phyloP scores from a whole-genome alignment of 2,797 vertebrate genomes.

The Pelobates cultripes region DNA sequence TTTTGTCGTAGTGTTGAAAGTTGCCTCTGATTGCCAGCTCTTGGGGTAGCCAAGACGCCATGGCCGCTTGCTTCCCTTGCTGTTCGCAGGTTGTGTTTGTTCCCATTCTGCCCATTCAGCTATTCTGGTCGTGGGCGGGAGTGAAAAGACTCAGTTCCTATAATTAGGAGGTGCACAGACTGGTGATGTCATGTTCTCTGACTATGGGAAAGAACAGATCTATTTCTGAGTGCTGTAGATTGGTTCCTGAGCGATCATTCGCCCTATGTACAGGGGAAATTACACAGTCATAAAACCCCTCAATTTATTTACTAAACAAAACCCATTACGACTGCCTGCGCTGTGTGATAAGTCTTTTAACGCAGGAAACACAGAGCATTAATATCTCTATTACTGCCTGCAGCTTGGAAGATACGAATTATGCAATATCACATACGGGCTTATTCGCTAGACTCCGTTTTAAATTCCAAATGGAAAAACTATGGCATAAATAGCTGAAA shows the following conservation, averaged over 20 bases:
- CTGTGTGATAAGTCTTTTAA: no score
- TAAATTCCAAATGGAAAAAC: no score
- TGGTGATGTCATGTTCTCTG: constrained; percentile 24
- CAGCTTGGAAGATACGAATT: no score
- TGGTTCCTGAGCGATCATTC: neutral
- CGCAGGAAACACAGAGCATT: no score
- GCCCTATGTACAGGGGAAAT: neutral
- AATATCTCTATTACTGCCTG: no score
- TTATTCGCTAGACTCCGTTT: no score
- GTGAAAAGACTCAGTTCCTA: constrained; percentile 7
- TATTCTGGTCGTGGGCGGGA: constrained; percentile 7
- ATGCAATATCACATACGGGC: no score
- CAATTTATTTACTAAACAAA: no score
- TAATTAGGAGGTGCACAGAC: constrained; percentile 22
- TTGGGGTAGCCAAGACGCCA: neutral
- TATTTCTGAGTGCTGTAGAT: neutral
- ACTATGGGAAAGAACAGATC: neutral
- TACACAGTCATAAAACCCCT: no score
- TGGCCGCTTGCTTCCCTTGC: neutral
- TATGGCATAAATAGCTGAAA: no score
- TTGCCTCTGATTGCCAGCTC: constrained; percentile 1
- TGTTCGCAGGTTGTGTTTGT: neutral
- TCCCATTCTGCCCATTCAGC: neutral
- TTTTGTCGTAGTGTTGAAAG: no score
- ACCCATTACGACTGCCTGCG: no score